A percentile compares a stretch with the other conserved stretches of the same genome.
Evolutionary conservation across 2,113 vertebrate genomes (phyloP).

Genomic region (Urocolius indicus): DNA sequence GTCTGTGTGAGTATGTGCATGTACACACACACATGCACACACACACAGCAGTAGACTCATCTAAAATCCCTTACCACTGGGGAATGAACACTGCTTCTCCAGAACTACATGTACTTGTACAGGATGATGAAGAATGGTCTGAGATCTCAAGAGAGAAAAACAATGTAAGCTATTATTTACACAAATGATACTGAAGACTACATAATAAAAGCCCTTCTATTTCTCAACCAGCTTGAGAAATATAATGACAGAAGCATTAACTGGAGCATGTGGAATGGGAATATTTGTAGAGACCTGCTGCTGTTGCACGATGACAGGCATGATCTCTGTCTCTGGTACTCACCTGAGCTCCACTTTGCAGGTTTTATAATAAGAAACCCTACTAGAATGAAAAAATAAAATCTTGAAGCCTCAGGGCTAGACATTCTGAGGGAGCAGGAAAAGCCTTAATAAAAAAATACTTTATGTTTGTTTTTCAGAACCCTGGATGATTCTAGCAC

Average conservation of each 20-base stretch:
- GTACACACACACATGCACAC: background rate
- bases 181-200: background rate
- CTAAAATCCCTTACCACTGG: background rate
- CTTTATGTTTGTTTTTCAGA: background rate
- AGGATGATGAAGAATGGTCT: background rate
- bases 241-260: background rate
- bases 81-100: background rate
- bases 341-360: constrained; percentile 1
- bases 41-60: background rate
- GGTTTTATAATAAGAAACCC: background rate
- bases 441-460: background rate
- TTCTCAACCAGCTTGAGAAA: background rate
- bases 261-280: background rate
- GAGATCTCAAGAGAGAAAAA: background rate
- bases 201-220: background rate
- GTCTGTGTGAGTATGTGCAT: too few species aligned
- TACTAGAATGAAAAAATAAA: constrained; percentile 7
- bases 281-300: background rate
- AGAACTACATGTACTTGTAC: background rate
- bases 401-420: background rate
- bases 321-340: background rate
- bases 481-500: background rate
- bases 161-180: background rate
- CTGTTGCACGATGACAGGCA: background rate
- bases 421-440: background rate